Evolutionary conservation across 2,888 invertebrate genomes (phyloP), one percentile per base, ranked within the genome.

Genomic region (Miltochrista miniata): DNA sequence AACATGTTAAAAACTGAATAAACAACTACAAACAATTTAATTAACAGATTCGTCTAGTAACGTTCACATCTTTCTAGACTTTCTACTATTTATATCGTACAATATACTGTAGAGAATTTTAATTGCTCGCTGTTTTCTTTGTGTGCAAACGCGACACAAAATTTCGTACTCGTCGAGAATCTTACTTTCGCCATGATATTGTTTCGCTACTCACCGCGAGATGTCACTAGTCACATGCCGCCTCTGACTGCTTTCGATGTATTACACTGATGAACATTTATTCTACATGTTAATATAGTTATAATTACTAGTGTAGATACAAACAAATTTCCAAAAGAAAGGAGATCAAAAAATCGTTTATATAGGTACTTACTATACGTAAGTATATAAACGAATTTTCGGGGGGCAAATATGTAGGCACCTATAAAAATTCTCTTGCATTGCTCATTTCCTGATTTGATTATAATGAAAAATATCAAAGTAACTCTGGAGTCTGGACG

Each of bases 201-300:
- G 51, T 65, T 56, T 35, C 43, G 15, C 67, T 61, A 65, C 54
- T 72, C 59, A 12, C 50, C 64, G 50, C 58, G 61, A 72, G 71
- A 63, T 72, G 72, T 58, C 73, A 46, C 33, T 57, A 52, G 51
- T 39, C 29, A 47, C 40, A 47, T 43, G 18, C 15, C 29, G 36
- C 9, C 37, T 39, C 38, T 41, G 0, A 18, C 43, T 40, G 12
- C 18, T n/a, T 24, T 5, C 18, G 18, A 24, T 5, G 18, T 24
- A 24, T 24, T 24, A 24, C 2, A 24, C 18, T 24, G 18, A 2
- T 24, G 18, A 24, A 24, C 18, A 24, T 24, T 24, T 24, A 24
- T 24, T 24, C 18, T 24, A 24, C 18, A 5, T 4, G 5, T 24
- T 2, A 24, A 24, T 24, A 5, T 24, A 24, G 5, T 24, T 2